These are phyloP conservation scores for Stigmatopora argus DNA, from an alignment of 2,113 vertebrate species.

Conservation along the genomic window DNA sequence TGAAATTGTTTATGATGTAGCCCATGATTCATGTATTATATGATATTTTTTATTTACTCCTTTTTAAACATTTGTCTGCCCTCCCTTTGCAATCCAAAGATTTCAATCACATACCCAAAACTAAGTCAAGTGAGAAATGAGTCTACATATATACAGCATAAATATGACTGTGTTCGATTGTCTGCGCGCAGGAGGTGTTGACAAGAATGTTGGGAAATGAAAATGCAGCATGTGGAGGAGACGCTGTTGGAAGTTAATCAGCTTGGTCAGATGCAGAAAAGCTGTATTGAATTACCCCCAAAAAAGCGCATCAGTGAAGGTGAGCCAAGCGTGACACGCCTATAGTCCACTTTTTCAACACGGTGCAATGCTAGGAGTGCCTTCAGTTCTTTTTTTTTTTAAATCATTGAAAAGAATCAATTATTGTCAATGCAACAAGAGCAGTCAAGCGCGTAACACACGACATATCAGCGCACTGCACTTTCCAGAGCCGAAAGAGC, in stretches of 20 bases:
- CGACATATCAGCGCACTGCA: conserved; percentile 67
- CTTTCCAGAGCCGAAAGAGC: conserved; percentile 46
- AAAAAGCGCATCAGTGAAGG: conserved; percentile 47
- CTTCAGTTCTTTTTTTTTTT: conserved; percentile 45
- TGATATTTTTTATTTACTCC: neutral
- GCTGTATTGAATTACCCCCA: conserved; percentile 54
- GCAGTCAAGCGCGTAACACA: conserved; percentile 72
- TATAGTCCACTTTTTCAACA: conserved; percentile 57
- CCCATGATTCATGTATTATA: neutral
- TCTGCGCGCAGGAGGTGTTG: conserved; percentile 23
- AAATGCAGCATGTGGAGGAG: conserved; percentile 23
- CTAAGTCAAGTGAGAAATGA: neutral
- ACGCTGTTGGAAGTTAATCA: conserved; percentile 47
- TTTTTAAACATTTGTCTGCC: neutral
- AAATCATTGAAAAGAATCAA: conserved; percentile 77
- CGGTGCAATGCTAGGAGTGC: conserved; percentile 57
- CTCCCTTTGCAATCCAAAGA: neutral
- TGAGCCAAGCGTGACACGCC: conserved; percentile 64
- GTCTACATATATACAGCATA: neutral
- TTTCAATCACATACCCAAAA: neutral
- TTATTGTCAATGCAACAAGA: conserved; percentile 73
- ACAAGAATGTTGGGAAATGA: conserved; percentile 9
- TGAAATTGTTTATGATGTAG: neutral
- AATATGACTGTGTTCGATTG: conserved; percentile 3
- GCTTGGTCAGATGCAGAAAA: conserved; percentile 49